phyloP scores from a whole-genome alignment of 2,113 vertebrate genomes.

The Suricata suricatta region DNA sequence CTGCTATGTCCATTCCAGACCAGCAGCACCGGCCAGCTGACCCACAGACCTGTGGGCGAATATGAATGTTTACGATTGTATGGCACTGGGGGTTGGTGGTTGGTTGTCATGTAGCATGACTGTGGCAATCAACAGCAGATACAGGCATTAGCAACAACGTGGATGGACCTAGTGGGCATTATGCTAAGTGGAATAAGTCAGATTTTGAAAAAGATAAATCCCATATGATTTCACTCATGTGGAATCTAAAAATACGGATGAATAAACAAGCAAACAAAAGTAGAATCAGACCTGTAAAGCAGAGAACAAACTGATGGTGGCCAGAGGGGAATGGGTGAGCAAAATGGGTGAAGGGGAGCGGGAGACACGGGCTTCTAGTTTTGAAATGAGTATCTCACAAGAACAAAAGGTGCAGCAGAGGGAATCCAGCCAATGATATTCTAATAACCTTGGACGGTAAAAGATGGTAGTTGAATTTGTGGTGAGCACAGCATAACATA shows the following conservation, averaged over 20 bases:
- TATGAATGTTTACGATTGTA: background rate
- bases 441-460: background rate
- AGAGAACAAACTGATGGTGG: background rate
- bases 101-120: background rate
- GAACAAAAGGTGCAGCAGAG: background rate
- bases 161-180: background rate
- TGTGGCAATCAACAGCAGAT: background rate
- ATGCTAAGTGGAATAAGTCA: background rate
- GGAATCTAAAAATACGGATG: background rate
- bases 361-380: background rate
- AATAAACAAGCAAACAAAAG: background rate
- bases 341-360: background rate
- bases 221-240: background rate
- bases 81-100: background rate
- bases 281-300: background rate
- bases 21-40: background rate
- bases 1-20: too few relatives aligned
- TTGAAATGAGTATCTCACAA: background rate
- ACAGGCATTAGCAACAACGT: background rate
- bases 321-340: background rate
- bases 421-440: background rate
- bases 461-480: background rate
- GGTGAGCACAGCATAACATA: background rate
- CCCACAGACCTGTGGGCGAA: background rate
- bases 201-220: background rate